Evolutionary conservation across 2,113 vertebrate genomes (phyloP).

Genomic region (Mellivora capensis): DNA sequence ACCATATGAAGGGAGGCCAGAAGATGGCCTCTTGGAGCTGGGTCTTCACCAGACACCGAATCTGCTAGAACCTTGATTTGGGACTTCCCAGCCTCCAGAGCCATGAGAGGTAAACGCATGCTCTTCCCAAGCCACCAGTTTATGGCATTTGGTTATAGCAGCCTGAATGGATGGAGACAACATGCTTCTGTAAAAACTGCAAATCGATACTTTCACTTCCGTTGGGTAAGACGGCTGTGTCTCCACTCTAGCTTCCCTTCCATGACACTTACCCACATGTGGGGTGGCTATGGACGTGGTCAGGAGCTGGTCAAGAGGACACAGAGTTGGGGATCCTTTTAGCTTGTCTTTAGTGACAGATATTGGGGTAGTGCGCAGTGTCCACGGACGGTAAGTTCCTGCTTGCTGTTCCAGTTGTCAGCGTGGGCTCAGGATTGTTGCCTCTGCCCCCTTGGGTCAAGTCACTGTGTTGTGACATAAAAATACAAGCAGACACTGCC

Average conservation of each 20-base stretch:
- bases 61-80: not conserved
- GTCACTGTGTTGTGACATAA: rapidly evolving
- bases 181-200: not conserved
- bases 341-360: not conserved
- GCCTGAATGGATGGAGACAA: not conserved
- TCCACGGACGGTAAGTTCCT: rapidly evolving
- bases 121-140: not conserved
- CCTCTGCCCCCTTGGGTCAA: not conserved
- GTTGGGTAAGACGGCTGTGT: not conserved
- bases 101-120: not conserved
- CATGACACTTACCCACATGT: rapidly evolving
- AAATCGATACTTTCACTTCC: not conserved
- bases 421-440: not conserved
- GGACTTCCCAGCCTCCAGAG: not conserved
- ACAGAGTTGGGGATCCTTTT: not conserved
- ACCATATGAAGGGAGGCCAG: rapidly evolving
- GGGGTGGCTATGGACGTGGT: not conserved
- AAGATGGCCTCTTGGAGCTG: not conserved
- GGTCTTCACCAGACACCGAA: not conserved
- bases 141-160: not conserved
- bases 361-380: rapidly evolving
- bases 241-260: not conserved
- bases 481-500: not conserved
- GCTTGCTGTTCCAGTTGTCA: too few species aligned
- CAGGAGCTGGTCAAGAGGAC: not conserved